Percentiles rank a stretch among this genome's conserved stretches.
Conservation (phyloP, 2,113 vertebrate species). For the Raja brachyura region DNA sequence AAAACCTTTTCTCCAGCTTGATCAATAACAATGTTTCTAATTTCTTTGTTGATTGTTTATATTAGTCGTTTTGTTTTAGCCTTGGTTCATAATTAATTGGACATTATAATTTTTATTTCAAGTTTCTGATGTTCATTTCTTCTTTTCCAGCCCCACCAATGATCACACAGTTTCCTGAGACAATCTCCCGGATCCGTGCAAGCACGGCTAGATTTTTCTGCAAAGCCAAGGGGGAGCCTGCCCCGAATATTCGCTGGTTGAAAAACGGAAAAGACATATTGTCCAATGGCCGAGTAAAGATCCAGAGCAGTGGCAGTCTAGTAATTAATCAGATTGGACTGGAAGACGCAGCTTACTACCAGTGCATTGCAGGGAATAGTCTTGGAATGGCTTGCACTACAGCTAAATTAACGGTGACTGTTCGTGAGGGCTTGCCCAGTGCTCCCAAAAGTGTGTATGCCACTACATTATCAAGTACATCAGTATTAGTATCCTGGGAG, state of each 20-base stretch:
- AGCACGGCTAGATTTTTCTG: slow-evolving; percentile 91
- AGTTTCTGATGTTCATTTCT: slow-evolving; percentile 27
- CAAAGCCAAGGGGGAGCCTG: slow-evolving; percentile 81
- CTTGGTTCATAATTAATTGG: background rate
- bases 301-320: slow-evolving; percentile 75
- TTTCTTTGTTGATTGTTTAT: background rate
- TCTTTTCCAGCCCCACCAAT: slow-evolving; percentile 68
- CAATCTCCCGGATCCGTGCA: slow-evolving; percentile 79
- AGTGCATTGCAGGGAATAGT: slow-evolving; percentile 86
- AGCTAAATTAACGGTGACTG: slow-evolving; percentile 79
- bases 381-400: slow-evolving; percentile 83
- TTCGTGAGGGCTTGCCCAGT: slow-evolving; percentile 86
- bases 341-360: slow-evolving; percentile 89
- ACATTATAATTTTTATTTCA: background rate
- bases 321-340: slow-evolving; percentile 91
- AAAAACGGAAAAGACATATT: slow-evolving; percentile 74
- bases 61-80: background rate
- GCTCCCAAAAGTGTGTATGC: slow-evolving; percentile 74
- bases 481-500: slow-evolving; percentile 81
- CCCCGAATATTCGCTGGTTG: slow-evolving; percentile 74
- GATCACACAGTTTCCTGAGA: slow-evolving; percentile 85
- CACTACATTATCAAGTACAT: slow-evolving; percentile 75
- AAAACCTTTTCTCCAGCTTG: background rate
- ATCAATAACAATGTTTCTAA: background rate
- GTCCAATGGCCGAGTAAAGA: slow-evolving; percentile 78